Base-by-base conservation (phyloP, 2,797 vertebrate species). In the Acrossocheilus fasciatus region DNA sequence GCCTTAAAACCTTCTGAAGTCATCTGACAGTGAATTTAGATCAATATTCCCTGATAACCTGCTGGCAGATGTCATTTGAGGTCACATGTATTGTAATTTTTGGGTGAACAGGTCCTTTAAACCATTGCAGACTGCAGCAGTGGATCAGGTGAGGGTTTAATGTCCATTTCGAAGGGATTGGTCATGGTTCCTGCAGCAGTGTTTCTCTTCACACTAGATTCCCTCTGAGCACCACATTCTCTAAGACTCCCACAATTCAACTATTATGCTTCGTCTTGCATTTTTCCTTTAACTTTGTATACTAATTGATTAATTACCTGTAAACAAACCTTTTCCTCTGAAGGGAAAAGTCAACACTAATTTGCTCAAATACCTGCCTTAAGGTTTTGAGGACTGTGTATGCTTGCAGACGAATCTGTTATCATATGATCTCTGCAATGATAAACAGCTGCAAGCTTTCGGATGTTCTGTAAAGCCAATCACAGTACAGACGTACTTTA, bases 381-480 rank as follows among this genome's bases (percentile, higher is more conserved):
- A 82, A 81, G 73, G 74, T 73, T 70, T 75, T 77, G 59, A 82
- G 85, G 83, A 82, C 74, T 81, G 73, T 57, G 62, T 43, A 76
- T 43, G 47, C 81, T 70, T 36, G 30, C 54, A 81, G 86, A 83
- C 4, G 4, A 64, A 39, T 52, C 18, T 20, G 23, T 62, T 87
- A 34, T 66, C 68, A 75, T 64, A 78, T 70, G 76, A 83, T 75
- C 39, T 70, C 36, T 34, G 78, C 23, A 62, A 23, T 74, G 81
- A 84, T 85, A 87, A 85, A 73, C 85, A 82, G 73, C 77, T 15
- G 18, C 80, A 81, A 62, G 82, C 59, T n/a, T n/a, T 59, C 36
- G 64, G 47, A 62, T 84, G 41, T 59, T 73, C 39, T 50, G 59
- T 57, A 52, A 54, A 82, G 36, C 45, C 47, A 66, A 57, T 70